A percentile compares a stretch with the other conserved stretches of the same genome.
Conservation (phyloP, 2,797 vertebrate genomes). For the Gambelia wislizenii region DNA sequence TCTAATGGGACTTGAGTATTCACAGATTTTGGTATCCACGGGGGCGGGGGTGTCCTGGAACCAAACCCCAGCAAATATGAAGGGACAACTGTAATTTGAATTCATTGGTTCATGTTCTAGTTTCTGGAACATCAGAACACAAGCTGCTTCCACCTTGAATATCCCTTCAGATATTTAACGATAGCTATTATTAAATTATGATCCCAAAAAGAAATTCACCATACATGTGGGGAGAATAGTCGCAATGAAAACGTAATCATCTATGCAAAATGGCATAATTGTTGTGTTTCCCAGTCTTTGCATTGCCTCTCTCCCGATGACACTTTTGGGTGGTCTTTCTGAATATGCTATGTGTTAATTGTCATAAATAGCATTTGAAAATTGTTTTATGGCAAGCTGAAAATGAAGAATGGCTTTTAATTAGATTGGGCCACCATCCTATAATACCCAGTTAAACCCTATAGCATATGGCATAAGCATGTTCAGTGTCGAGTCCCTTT, state of each 20-base stretch:
- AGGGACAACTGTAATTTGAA: too few relatives aligned
- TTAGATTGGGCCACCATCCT: not conserved
- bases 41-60: too few relatives aligned
- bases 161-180: too few relatives aligned
- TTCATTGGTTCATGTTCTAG: too few relatives aligned
- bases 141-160: too few relatives aligned
- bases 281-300: not conserved
- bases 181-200: not conserved
- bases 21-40: too few relatives aligned
- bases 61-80: too few relatives aligned
- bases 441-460: not conserved
- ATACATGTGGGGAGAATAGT: not conserved
- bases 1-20: too few relatives aligned
- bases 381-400: not conserved
- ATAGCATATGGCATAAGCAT: not conserved
- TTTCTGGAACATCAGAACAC: too few relatives aligned
- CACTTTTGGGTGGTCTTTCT: not conserved
- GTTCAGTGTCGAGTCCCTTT: not conserved
- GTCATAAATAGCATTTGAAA: not conserved
- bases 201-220: not conserved
- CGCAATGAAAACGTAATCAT: not conserved
- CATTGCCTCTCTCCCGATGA: not conserved
- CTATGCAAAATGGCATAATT: not conserved
- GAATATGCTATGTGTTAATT: not conserved
- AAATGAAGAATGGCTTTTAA: too few relatives aligned